Evolutionary conservation across 2,888 invertebrate species (phyloP).

Genomic region (Lepidochitona cinerea): DNA sequence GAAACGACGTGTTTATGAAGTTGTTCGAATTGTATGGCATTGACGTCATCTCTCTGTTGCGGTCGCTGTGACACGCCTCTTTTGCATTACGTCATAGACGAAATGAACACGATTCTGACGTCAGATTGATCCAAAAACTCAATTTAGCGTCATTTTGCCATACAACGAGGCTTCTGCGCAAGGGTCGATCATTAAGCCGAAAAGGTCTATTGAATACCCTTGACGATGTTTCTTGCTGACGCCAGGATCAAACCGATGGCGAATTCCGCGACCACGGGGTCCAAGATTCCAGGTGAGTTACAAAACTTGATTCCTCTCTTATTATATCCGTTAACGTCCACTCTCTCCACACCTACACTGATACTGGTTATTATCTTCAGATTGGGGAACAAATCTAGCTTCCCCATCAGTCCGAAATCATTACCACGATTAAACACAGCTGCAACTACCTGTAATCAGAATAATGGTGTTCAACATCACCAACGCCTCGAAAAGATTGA

Average conservation of each 20-base stretch:
- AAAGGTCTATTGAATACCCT: neutral
- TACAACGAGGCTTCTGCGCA: too few species aligned
- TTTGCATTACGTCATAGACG: too few species aligned
- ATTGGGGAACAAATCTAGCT: neutral
- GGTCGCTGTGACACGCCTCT: too few species aligned
- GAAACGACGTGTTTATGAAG: too few species aligned
- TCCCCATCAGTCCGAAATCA: neutral
- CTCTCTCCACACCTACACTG: neutral
- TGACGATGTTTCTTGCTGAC: slow-evolving; percentile 7
- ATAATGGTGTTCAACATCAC: too few species aligned
- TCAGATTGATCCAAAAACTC: too few species aligned
- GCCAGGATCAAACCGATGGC: slow-evolving; percentile 10
- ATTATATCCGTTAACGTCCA: slow-evolving; percentile 1
- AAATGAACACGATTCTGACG: too few species aligned
- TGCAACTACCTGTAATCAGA: neutral
- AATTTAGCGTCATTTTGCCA: too few species aligned
- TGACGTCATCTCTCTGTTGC: too few species aligned
- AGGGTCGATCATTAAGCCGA: too few species aligned
- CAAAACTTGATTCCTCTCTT: neutral
- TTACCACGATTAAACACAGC: neutral
- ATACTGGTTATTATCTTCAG: slow-evolving; percentile 4
- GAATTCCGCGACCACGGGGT: slow-evolving; percentile 3
- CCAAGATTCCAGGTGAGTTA: slow-evolving; percentile 10
- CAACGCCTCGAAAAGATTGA: too few species aligned
- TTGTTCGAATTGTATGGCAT: too few species aligned